Conservation (phyloP, 2,797 vertebrate genomes). For the Nannoperca australis region DNA sequence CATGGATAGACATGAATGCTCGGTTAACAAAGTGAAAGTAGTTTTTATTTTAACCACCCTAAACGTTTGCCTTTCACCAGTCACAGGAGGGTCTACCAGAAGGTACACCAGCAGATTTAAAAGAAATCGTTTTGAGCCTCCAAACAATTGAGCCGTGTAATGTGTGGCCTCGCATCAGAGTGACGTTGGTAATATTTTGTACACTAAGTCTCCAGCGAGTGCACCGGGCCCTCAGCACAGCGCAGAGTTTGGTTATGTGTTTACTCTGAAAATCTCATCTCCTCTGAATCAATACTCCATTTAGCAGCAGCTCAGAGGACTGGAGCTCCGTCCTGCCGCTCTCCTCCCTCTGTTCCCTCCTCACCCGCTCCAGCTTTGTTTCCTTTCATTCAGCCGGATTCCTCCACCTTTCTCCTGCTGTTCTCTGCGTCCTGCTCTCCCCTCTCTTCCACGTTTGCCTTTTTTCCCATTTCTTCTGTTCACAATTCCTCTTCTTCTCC, state of each 20-base stretch:
- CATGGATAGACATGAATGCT: background rate
- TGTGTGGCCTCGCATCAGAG: conserved; percentile 4
- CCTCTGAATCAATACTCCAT: conserved; percentile 79
- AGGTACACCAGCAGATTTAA: conserved; percentile 4
- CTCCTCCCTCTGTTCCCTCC: background rate
- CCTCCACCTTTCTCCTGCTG: background rate
- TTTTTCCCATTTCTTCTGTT: too few relatives aligned
- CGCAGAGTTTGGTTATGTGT: conserved; percentile 67
- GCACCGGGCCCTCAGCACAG: conserved; percentile 28
- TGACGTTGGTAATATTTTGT: conserved; percentile 29
- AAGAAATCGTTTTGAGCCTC: conserved; percentile 16
- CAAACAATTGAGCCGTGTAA: conserved; percentile 29
- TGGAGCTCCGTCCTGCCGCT: conserved; percentile 18
- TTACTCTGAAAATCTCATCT: conserved; percentile 79
- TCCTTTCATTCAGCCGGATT: background rate
- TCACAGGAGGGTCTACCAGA: background rate
- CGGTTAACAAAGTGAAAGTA: background rate
- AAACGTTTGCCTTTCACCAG: background rate
- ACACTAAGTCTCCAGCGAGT: conserved; percentile 47
- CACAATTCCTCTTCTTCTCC: background rate
- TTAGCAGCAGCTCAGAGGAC: conserved; percentile 62
- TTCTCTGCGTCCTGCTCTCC: conserved; percentile 2
- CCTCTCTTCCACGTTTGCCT: background rate
- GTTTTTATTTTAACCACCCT: background rate
- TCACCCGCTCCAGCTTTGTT: background rate